Conservation (phyloP, 2,797 vertebrate species). For the Glossophaga mutica region DNA sequence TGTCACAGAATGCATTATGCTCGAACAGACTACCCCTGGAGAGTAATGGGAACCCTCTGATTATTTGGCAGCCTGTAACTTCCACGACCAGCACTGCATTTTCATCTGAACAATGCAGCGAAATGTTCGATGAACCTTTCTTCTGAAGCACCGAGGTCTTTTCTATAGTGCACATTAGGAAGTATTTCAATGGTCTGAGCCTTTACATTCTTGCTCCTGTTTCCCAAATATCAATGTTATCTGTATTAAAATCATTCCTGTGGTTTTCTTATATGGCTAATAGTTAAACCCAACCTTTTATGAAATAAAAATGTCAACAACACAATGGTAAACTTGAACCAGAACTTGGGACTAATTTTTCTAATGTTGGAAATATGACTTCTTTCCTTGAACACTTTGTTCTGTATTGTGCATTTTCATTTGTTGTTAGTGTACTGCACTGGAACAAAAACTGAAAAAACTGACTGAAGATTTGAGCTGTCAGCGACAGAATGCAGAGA, state of each 20-base stretch:
- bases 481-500: conserved; percentile 94
- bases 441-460: conserved; percentile 92
- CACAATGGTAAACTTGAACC: neutral
- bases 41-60: neutral
- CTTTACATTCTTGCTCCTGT: neutral
- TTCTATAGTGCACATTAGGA: neutral
- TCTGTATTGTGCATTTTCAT: neutral
- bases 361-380: neutral
- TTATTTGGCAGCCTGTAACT: neutral
- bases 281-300: neutral
- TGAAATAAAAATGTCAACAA: neutral
- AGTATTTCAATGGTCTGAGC: neutral
- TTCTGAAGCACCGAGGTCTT: neutral
- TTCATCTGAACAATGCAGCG: neutral
- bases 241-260: neutral
- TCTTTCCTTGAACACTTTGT: neutral
- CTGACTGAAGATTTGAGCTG: conserved; percentile 91
- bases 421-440: conserved; percentile 81
- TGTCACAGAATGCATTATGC: neutral
- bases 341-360: neutral
- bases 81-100: neutral
- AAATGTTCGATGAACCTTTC: neutral
- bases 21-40: neutral
- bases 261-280: neutral
- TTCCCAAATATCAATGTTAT: neutral